Base-by-base conservation (phyloP, 2,113 vertebrate genomes). In the Australoheros scitulus region DNA sequence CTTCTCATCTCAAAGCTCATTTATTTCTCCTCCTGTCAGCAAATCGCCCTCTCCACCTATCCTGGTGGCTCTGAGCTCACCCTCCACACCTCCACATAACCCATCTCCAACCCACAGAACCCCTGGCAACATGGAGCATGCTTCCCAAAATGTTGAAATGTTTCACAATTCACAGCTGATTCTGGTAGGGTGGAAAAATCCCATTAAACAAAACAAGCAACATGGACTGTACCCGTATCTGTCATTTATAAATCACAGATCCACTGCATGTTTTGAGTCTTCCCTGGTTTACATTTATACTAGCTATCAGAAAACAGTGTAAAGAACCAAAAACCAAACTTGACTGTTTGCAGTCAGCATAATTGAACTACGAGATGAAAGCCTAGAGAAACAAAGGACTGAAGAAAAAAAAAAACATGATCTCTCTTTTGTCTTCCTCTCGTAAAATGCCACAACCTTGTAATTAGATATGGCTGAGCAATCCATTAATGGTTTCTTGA, bases 1-100 rank as follows among this genome's bases (percentile, higher is more conserved):
- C 84, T 41, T 88, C 88, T 81, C 87, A 79, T 81, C 79, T 77
- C 79, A 83, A 82, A 82, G 79, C 80, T 83, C 50, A 81, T 87
- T 90, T 87, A 87, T 91, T 91, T 84, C 90, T 84, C 86, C 80
- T 79, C 77, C 75, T 57, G 58, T 91, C 91, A 90, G 85, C 86
- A 81, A 78, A 70, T 34, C 10, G 3, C 20, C 60, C 55, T 50
- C 58, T 38, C 56, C n/a, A 15, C 65, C 64, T 32, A 15, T 63
- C 43, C 61, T 55, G 36, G 50, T 22, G 50, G 61, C 81, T 15
- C 76, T 34, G 36, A 47, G 64, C 77, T 29, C 57, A 63, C 83
- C 65, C 80, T 43, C 32, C 13, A 14, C 61, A 38, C 38, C 78
- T 56, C 29, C 0, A 80, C 50, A 9, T 55, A 57, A 43, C n/a